Evolutionary conservation across 1,140 invertebrate genomes (phyloP).

Genomic region (Andricus grossulariae): DNA sequence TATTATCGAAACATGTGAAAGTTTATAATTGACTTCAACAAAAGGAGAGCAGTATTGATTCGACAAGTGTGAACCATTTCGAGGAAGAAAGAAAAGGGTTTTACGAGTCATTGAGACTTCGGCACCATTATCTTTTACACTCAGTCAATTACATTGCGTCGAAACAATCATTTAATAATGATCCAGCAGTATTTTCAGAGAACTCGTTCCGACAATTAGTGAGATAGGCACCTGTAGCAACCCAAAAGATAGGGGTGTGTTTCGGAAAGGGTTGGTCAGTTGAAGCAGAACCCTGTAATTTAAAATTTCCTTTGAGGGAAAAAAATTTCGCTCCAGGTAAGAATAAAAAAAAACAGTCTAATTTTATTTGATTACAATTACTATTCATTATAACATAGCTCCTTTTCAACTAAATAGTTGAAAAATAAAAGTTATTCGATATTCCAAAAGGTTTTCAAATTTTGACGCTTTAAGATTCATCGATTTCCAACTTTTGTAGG

Average conservation of each 20-base stretch:
- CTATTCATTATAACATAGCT: too few species aligned
- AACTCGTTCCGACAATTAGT: constrained; percentile 14
- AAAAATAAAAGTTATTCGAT: too few species aligned
- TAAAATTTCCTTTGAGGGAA: not conserved
- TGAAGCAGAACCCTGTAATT: not conserved
- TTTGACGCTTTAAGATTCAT: too few species aligned
- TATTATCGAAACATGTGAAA: too few species aligned
- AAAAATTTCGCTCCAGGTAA: not conserved
- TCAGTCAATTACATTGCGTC: constrained; percentile 9
- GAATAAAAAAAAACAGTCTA: too few species aligned
- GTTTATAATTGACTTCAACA: not conserved
- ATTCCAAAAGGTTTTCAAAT: too few species aligned
- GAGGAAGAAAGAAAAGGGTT: not conserved
- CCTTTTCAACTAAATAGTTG: too few species aligned
- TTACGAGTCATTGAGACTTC: constrained; percentile 19
- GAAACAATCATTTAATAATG: constrained; percentile 31
- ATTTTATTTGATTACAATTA: too few species aligned
- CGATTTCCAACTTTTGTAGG: too few species aligned
- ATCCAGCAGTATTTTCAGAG: constrained; percentile 14
- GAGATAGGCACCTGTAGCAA: not conserved
- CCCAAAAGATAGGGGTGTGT: constrained; percentile 3
- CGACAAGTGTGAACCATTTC: not conserved
- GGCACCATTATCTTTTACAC: constrained; percentile 21
- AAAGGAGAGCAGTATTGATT: not conserved
- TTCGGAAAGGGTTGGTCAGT: not conserved